Percentiles rank a stretch among this genome's conserved stretches.
phyloP scores from a whole-genome alignment of 1,140 invertebrate genomes.

The Heliothis virescens region DNA sequence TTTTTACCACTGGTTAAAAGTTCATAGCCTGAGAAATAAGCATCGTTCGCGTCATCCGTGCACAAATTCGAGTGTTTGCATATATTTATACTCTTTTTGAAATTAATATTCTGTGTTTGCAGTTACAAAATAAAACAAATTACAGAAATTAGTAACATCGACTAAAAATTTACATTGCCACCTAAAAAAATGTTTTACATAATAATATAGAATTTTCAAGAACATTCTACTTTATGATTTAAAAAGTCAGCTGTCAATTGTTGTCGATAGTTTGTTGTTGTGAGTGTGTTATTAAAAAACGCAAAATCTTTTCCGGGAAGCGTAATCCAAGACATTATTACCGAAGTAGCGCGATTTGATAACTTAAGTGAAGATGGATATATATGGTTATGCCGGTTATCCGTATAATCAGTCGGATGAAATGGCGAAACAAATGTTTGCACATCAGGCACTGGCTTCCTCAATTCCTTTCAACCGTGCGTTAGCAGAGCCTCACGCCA shows the following conservation, averaged over 20 bases:
- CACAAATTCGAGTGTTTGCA: too few relatives aligned
- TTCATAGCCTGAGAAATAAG: too few relatives aligned
- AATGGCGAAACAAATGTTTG: constrained; percentile 76
- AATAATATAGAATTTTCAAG: constrained; percentile 53
- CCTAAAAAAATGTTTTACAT: neutral
- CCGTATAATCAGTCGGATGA: constrained; percentile 77
- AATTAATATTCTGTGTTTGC: too few relatives aligned
- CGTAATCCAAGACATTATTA: constrained; percentile 38
- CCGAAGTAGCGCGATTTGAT: neutral
- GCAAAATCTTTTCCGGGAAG: constrained; percentile 23
- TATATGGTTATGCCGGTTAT: constrained; percentile 73
- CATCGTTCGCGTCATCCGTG: too few relatives aligned
- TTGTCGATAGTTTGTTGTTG: constrained; percentile 38
- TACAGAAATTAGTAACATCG: neutral
- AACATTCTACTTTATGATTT: constrained; percentile 51
- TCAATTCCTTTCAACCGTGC: constrained; percentile 57
- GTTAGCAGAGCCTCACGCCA: constrained; percentile 66
- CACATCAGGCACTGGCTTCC: constrained; percentile 69
- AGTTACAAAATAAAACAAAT: too few relatives aligned
- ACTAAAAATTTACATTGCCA: neutral
- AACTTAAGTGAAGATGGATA: constrained; percentile 68
- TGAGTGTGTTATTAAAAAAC: constrained; percentile 27
- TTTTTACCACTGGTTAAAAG: neutral
- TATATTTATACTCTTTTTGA: too few relatives aligned
- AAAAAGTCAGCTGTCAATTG: constrained; percentile 44